Base-by-base conservation (phyloP, 2,113 vertebrate genomes). In the Riparia riparia region DNA sequence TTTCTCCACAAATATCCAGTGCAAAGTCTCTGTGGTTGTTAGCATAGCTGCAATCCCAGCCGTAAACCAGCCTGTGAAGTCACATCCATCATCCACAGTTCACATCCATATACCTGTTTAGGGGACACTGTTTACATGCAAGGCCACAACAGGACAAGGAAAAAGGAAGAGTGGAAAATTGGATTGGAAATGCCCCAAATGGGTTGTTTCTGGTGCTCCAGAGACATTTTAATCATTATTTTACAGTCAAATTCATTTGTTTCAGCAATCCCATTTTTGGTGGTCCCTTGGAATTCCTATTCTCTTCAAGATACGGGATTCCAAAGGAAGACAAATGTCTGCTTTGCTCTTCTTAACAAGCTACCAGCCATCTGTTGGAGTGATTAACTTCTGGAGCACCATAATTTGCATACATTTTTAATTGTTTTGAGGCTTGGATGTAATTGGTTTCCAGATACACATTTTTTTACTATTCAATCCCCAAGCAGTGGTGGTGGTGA, bases 351-450 rank as follows among this genome's bases (percentile, higher is more conserved):
- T 92, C 90, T 81, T 96, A 96, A 65, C 53, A 80, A 37, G 51
- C 41, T 89, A 91, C 85, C 21, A 93, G 82, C 57, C 86, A 96
- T 80, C 81, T 78, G 69, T 78, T 64, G 83, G n/a, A 86, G 65
- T 12, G 31, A 60, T 90, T 96, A 96, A 95, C 89, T 97, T 92
- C 91, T 93, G 73, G 28, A 84, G 73, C 76, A 86, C 34, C 31
- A 64, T 82, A 91, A 94, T 92, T 97, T 93, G 64, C 42, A 81
- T 49, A 45, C 28, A 73, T 93, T 96, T 71, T 96, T 68, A 71
- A 93, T 93, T 93, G 82, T 96, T 97, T 95, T 82, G 73, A 89
- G 68, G 47, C 56, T 95, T 95, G 91, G 80, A 45, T 91, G 71
- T 80, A 93, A 96, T 91, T 89, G 79, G 26, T 42, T 95, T 61